phyloP scores from a whole-genome alignment of 2,888 invertebrate genomes.

The Elysia crispata region DNA sequence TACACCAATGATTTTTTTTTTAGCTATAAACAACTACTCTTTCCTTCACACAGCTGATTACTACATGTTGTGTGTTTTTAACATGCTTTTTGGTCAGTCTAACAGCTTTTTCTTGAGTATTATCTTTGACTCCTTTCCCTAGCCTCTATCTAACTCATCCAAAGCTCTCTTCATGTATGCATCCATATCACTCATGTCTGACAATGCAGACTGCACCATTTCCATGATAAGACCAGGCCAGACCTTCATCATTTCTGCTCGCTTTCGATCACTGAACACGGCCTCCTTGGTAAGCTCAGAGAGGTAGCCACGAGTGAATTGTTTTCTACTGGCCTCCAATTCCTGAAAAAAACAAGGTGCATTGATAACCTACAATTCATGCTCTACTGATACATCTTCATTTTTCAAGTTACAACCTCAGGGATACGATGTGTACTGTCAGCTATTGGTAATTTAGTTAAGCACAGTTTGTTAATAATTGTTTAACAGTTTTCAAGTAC shows the following conservation, averaged over 20 bases:
- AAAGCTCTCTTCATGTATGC: slow-evolving; percentile 71
- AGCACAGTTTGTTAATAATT: too few species aligned
- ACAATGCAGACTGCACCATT: slow-evolving; percentile 69
- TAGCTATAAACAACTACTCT: too few species aligned
- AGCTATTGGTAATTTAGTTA: too few species aligned
- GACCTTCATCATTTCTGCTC: slow-evolving; percentile 65
- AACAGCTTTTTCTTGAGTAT: too few species aligned
- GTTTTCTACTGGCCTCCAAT: slow-evolving; percentile 61
- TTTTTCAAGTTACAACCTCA: too few species aligned
- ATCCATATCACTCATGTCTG: slow-evolving; percentile 69
- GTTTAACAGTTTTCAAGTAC: too few species aligned
- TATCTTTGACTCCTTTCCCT: slow-evolving; percentile 32
- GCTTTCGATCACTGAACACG: slow-evolving; percentile 70
- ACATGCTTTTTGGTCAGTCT: too few species aligned
- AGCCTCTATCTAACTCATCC: slow-evolving; percentile 70
- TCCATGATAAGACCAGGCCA: slow-evolving; percentile 73
- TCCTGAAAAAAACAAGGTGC: slow-evolving; percentile 49
- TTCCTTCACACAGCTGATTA: too few species aligned
- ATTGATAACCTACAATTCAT: not conserved
- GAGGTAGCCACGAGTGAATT: slow-evolving; percentile 66
- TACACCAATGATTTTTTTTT: too few species aligned
- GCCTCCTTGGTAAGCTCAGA: slow-evolving; percentile 70
- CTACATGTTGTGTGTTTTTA: too few species aligned
- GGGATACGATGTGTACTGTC: too few species aligned
- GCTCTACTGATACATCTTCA: too few species aligned